Evolutionary conservation across 1,140 invertebrate genomes (phyloP).

Genomic region (Aphis gossypii): DNA sequence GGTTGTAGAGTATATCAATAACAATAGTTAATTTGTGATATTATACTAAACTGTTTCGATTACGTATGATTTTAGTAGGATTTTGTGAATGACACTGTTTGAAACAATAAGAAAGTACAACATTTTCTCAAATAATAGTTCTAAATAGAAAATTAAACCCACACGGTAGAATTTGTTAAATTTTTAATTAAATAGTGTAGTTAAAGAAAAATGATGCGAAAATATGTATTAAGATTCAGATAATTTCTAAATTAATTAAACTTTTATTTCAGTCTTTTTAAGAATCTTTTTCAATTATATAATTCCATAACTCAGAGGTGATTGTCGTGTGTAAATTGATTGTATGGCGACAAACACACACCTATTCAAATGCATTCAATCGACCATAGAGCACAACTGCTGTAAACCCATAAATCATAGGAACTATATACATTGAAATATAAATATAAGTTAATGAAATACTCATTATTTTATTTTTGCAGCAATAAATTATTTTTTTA

Average conservation of each 20-base stretch:
- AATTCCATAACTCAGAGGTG: too few relatives aligned
- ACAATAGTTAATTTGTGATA: not conserved
- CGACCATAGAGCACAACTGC: not conserved
- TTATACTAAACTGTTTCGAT: not conserved
- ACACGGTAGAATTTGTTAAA: not conserved
- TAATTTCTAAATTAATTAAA: too few relatives aligned
- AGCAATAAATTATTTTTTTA: not conserved
- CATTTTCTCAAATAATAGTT: not conserved
- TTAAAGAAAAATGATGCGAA: not conserved
- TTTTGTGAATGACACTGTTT: not conserved
- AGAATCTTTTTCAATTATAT: too few relatives aligned
- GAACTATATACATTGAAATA: not conserved
- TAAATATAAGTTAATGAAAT: not conserved
- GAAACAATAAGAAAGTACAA: not conserved
- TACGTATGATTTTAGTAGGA: not conserved
- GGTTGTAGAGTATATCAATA: not conserved
- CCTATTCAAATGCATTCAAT: too few relatives aligned
- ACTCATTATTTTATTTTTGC: not conserved
- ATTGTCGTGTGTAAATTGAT: too few relatives aligned
- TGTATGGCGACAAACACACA: too few relatives aligned
- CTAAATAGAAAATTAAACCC: too few relatives aligned
- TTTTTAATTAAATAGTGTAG: not conserved
- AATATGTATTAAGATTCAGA: too few relatives aligned
- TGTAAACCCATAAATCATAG: not conserved
- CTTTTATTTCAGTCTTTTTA: too few relatives aligned